Percentiles rank a stretch among this genome's conserved stretches.
Conservation (phyloP, 2,113 vertebrate species). For the Rhipidura dahli region DNA sequence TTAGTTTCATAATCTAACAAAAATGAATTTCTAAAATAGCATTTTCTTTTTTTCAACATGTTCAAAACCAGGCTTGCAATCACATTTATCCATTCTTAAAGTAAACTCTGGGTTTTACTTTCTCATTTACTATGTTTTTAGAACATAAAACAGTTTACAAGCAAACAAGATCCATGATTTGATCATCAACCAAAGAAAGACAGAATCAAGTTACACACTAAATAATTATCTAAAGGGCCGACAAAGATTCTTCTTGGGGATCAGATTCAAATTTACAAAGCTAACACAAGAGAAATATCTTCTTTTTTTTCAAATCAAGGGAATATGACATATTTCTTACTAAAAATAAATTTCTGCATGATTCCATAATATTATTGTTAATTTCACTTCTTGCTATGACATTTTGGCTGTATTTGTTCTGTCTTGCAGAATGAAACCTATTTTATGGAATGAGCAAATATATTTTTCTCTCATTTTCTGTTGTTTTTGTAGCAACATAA, state of each 20-base stretch:
- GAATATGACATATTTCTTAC: not conserved
- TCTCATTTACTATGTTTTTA: not conserved
- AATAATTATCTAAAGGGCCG: not conserved
- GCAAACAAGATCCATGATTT: not conserved
- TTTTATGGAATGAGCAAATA: not conserved
- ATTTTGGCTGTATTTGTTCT: not conserved
- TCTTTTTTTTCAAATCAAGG: not conserved
- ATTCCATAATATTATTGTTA: not conserved
- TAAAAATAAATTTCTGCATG: not conserved
- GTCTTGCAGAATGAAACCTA: not conserved
- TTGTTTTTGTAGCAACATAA: not conserved
- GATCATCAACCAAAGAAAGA: not conserved
- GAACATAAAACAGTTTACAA: not conserved
- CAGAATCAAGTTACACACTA: not conserved
- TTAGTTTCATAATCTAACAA: not conserved
- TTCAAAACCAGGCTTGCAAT: not conserved
- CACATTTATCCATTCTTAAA: not conserved
- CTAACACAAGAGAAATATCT: not conserved
- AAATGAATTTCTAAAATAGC: not conserved
- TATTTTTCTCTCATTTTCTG: not conserved
- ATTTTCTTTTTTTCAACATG: not conserved
- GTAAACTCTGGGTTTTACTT: not conserved
- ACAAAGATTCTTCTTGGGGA: not conserved
- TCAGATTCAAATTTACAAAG: not conserved
- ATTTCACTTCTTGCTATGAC: not conserved